Evolutionary conservation across 2,888 invertebrate genomes (phyloP), one percentile per base, ranked within the genome.

Genomic region (Harpagoxenus sublaevis): DNA sequence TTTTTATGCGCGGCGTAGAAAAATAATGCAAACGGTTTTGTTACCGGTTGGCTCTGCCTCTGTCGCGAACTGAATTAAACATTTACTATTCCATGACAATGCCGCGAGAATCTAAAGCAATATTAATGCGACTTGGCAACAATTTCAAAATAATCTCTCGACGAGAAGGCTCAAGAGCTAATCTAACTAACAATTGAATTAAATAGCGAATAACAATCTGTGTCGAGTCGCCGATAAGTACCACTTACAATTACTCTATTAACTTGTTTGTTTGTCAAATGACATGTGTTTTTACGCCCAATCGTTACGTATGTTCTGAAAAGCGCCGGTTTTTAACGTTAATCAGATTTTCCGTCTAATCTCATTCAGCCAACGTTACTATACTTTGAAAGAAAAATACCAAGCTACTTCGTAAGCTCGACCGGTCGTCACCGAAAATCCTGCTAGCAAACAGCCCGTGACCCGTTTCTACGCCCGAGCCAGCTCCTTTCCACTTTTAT

Each of bases 351-450:
- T 60, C 48, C 18, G 15, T 70, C 48, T 79, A 79, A 71, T 79
- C 35, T 60, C 79, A 66, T 78, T 66, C 42, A 48, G 48, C 57
- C 2, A 23, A 45, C 23, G 35, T 77, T 65, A 53, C 77, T 77
- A 8, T 70, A 79, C 57, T 70, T 79, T 35, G 35, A 79, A 71
- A 71, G 79, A 79, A 79, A 79, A 60, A 79, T 60, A 79, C 60
- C 8, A 18, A 12, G 48, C 57, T 70, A 79, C 48, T 79, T 79
- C 48, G 78, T 68, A 78, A 78, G 55, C 78, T 68, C 45, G 68
- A 57, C 60, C n/a, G 63, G 66, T 84, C 79, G 84, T 85, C 87
- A 79, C 65, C 70, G 88, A 85, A 87, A 88, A 81, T 88, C 87
- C 85, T 77, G 31, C 68, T 68, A 75, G 84, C 57, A 84, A 85